Evolutionary conservation across 2,888 invertebrate genomes (phyloP).

Genomic region (Chromoteleia sp.): DNA sequence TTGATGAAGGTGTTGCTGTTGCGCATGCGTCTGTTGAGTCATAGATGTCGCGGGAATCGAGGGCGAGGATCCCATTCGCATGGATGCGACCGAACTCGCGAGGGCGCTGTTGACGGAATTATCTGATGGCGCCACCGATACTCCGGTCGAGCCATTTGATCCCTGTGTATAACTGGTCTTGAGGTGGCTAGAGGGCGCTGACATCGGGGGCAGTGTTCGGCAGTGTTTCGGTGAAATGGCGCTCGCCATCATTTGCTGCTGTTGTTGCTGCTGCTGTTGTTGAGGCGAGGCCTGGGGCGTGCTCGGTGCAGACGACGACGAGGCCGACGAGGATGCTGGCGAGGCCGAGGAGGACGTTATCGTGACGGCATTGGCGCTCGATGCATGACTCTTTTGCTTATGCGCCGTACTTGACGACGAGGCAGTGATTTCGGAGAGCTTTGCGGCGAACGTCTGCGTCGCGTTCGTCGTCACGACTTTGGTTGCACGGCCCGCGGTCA

Average conservation of each 20-base stretch:
- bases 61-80: conserved; percentile 79
- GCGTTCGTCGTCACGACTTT: conserved; percentile 86
- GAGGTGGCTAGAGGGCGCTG: conserved; percentile 73
- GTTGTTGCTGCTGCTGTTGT: conserved; percentile 65
- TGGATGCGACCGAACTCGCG: conserved; percentile 76
- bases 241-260: conserved; percentile 75
- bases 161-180: conserved; percentile 79
- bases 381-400: conserved; percentile 76
- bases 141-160: conserved; percentile 75
- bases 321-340: conserved; percentile 66
- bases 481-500: conserved; percentile 85
- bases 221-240: conserved; percentile 83
- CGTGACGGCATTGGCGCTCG: conserved; percentile 75
- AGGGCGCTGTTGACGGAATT: conserved; percentile 71
- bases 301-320: conserved; percentile 78
- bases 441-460: conserved; percentile 91
- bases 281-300: conserved; percentile 75
- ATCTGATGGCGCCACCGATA: conserved; percentile 70
- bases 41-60: conserved; percentile 69
- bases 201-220: conserved; percentile 82
- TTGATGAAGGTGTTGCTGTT: conserved; percentile 75
- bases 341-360: conserved; percentile 51
- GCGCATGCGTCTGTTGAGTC: conserved; percentile 70
- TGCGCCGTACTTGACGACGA: conserved; percentile 71
- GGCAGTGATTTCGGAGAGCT: conserved; percentile 87